Percentiles rank a stretch among this genome's conserved stretches.
Evolutionary conservation across 2,888 invertebrate species (phyloP).

Genomic region (Pseudeuparius sepicola): DNA sequence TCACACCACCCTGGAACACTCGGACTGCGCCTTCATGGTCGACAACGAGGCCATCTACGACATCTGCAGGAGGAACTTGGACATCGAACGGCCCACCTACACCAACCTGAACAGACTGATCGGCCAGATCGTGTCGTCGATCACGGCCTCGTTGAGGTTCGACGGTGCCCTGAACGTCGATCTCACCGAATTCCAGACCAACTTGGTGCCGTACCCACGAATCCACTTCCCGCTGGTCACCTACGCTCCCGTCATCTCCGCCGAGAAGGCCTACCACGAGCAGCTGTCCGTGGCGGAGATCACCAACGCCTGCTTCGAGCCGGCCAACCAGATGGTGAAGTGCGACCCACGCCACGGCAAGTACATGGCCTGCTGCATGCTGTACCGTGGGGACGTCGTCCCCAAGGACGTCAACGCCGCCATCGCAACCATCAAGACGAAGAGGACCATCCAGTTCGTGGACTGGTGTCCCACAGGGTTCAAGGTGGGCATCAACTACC

Average conservation of each 20-base stretch:
- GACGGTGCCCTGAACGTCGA: constrained; percentile 54
- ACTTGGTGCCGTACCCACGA: constrained; percentile 75
- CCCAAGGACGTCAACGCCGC: constrained; percentile 92
- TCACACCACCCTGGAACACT: constrained; percentile 64
- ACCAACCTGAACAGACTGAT: constrained; percentile 75
- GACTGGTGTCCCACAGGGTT: constrained; percentile 82
- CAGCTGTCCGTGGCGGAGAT: constrained; percentile 55
- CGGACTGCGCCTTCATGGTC: constrained; percentile 60
- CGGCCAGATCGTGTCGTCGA: constrained; percentile 59
- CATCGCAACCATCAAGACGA: constrained; percentile 89
- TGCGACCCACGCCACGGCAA: constrained; percentile 87
- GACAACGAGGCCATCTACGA: too few species aligned
- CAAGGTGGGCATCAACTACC: constrained; percentile 83
- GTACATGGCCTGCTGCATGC: constrained; percentile 92
- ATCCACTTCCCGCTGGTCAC: too few species aligned
- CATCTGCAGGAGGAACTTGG: too few species aligned
- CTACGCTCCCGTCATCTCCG: constrained; percentile 58
- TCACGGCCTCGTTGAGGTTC: constrained; percentile 61
- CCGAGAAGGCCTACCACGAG: constrained; percentile 53
- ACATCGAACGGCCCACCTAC: constrained; percentile 70
- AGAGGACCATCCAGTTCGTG: constrained; percentile 84
- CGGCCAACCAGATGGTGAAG: constrained; percentile 88
- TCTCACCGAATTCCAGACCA: constrained; percentile 68
- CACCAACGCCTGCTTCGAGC: constrained; percentile 69
- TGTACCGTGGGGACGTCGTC: constrained; percentile 78